A percentile compares a stretch with the other conserved stretches of the same genome.
phyloP scores from a whole-genome alignment of 2,797 vertebrate species.

The Propithecus perrieri region DNA sequence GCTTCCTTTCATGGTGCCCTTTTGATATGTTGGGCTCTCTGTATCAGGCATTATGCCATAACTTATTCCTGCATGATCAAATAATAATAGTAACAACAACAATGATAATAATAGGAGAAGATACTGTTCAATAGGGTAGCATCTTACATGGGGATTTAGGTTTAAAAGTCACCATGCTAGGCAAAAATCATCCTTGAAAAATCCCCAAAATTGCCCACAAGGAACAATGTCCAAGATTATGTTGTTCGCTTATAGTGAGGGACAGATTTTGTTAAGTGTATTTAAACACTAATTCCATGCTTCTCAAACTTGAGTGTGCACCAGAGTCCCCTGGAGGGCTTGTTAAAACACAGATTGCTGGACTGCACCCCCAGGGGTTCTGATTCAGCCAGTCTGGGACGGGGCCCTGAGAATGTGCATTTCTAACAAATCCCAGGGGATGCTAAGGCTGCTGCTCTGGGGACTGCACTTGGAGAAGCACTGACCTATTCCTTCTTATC shows the following conservation, averaged over 20 bases:
- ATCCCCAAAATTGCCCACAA: background rate
- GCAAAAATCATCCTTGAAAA: background rate
- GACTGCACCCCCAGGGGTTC: fast-evolving
- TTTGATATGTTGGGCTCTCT: background rate
- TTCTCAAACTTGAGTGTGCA: background rate
- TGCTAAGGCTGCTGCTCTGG: background rate
- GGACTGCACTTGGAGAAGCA: background rate
- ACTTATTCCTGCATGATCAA: too few relatives aligned
- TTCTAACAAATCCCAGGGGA: background rate
- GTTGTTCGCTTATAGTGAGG: background rate
- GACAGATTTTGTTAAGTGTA: background rate
- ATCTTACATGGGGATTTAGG: background rate
- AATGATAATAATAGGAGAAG: background rate
- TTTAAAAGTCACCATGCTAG: background rate
- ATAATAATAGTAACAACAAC: background rate
- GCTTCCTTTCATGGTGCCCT: background rate
- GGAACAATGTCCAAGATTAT: background rate
- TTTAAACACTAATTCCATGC: background rate
- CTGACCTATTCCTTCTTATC: background rate
- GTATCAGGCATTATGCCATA: background rate
- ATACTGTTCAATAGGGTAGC: too few relatives aligned
- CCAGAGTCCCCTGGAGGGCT: too few relatives aligned
- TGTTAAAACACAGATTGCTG: background rate
- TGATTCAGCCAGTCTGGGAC: background rate
- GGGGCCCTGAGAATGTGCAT: fast-evolving